Evolutionary conservation across 2,797 vertebrate genomes (phyloP).

Genomic region (Periophthalmus magnuspinnatus): DNA sequence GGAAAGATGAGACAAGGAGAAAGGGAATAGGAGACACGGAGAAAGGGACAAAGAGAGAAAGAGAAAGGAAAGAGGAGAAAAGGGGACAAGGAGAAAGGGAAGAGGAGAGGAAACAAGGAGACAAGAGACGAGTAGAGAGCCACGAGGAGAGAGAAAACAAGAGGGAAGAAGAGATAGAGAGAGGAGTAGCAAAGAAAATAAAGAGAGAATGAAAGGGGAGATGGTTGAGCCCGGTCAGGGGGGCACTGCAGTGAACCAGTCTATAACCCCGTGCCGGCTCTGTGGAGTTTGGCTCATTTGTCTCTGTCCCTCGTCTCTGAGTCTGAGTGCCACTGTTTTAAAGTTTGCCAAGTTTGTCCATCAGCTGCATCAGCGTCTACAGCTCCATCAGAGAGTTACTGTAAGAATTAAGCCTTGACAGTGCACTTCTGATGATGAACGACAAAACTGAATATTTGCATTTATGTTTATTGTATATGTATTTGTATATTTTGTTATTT

Average conservation of each 20-base stretch:
- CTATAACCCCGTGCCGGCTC: conserved; percentile 3
- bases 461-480: too few species aligned
- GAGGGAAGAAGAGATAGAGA: background rate
- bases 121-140: too few species aligned
- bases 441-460: too few species aligned
- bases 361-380: background rate
- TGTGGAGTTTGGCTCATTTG: conserved; percentile 24
- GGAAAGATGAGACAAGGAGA: background rate
- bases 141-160: background rate
- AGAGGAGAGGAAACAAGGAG: background rate
- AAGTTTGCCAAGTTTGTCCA: background rate
- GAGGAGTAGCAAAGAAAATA: background rate
- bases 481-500: too few species aligned
- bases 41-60: too few species aligned
- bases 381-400: background rate
- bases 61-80: too few species aligned
- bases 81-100: background rate
- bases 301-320: conserved; percentile 20
- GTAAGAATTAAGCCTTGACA: too few species aligned
- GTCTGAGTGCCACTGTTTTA: conserved; percentile 20
- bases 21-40: background rate
- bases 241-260: conserved; percentile 56
- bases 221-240: conserved; percentile 33
- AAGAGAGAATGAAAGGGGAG: background rate
- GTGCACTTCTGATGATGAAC: too few species aligned